Conservation (phyloP, 2,888 invertebrate species). For the Caenorhabditis sp. region DNA sequence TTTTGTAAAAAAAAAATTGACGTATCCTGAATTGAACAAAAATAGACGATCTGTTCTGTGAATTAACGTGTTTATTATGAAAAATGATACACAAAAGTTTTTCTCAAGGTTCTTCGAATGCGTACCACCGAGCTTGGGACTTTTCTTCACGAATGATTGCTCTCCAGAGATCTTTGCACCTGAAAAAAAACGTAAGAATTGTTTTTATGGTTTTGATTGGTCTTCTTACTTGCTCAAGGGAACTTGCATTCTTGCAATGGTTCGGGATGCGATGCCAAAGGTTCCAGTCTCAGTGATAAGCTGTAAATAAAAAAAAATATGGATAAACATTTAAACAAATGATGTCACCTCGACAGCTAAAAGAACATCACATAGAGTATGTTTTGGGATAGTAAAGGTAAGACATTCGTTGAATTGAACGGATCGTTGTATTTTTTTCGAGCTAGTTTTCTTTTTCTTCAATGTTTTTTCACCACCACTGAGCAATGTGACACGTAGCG, state of each 20-base stretch:
- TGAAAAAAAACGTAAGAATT: no score
- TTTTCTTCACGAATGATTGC: constrained; percentile 70
- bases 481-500: constrained; percentile 62
- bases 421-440: constrained; percentile 59
- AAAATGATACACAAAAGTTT: no score
- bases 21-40: no score
- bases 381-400: constrained; percentile 66
- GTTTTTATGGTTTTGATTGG: not conserved
- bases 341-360: constrained; percentile 64
- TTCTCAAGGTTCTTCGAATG: constrained; percentile 60
- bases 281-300: constrained; percentile 68
- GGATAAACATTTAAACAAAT: not conserved
- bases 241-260: constrained; percentile 64
- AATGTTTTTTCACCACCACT: constrained; percentile 59
- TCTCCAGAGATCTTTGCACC: constrained; percentile 70
- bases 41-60: no score
- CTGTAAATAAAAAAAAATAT: constrained; percentile 42
- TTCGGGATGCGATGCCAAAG: constrained; percentile 64
- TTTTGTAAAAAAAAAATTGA: no score
- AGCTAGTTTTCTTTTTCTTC: constrained; percentile 67
- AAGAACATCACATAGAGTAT: constrained; percentile 64
- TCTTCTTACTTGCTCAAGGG: constrained; percentile 60
- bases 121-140: constrained; percentile 69
- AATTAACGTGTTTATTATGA: no score
- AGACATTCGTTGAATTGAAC: constrained; percentile 69